Evolutionary conservation across 2,797 vertebrate genomes (phyloP).

Genomic region (Channa striata): DNA sequence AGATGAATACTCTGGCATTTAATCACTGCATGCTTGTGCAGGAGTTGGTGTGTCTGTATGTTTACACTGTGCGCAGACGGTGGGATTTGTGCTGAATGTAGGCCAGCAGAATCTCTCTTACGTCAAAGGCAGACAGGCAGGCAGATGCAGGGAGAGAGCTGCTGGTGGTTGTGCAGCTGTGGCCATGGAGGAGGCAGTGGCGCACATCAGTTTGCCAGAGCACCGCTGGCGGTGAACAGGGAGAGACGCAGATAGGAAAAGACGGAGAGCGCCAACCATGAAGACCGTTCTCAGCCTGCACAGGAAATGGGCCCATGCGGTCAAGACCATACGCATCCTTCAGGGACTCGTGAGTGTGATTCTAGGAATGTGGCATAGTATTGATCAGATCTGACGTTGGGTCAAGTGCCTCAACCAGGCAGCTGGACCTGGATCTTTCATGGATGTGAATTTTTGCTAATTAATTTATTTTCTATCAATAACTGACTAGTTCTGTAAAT

Average conservation of each 20-base stretch:
- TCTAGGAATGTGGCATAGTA: constrained; percentile 20
- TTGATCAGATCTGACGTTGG: constrained; percentile 17
- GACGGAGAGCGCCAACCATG: constrained; percentile 70
- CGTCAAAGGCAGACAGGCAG: constrained; percentile 85
- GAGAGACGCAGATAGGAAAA: constrained; percentile 50
- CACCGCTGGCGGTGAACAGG: constrained; percentile 68
- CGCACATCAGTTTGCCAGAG: constrained; percentile 67
- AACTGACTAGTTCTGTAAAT: neutral
- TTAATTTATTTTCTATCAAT: no score
- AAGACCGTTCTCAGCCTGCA: constrained; percentile 90
- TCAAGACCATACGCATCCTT: constrained; percentile 91
- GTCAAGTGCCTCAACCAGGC: neutral
- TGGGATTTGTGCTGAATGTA: constrained; percentile 95
- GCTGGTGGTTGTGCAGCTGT: constrained; percentile 79
- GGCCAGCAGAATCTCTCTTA: constrained; percentile 94
- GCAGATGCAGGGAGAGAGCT: constrained; percentile 83
- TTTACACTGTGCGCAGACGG: constrained; percentile 75
- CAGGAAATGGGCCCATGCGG: constrained; percentile 90
- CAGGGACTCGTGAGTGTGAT: constrained; percentile 90
- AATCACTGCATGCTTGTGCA: constrained; percentile 40
- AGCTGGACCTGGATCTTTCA: constrained; percentile 7
- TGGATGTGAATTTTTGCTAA: neutral
- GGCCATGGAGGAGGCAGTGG: constrained; percentile 74
- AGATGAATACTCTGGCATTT: constrained; percentile 29
- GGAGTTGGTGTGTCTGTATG: constrained; percentile 62